Conservation (phyloP, 2,888 invertebrate species). For the Blastobasis adustella region DNA sequence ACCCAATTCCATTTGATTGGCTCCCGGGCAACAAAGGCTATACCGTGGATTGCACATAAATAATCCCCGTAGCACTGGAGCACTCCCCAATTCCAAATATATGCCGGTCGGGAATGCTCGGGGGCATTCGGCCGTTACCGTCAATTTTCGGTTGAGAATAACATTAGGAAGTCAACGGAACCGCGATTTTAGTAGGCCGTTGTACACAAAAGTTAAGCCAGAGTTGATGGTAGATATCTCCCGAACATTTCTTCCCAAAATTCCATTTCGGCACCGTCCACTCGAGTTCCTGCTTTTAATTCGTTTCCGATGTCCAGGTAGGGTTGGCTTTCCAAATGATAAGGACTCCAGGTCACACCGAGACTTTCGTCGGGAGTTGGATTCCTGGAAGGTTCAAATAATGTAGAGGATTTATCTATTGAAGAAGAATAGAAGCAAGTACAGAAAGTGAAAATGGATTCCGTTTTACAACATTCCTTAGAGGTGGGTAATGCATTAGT, state of each 20-base stretch:
- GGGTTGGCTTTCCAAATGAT: slow-evolving; percentile 11
- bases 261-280: slow-evolving; percentile 31
- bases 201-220: background rate
- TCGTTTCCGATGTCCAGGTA: slow-evolving; percentile 22
- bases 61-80: slow-evolving; percentile 7
- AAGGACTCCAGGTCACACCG: slow-evolving; percentile 18
- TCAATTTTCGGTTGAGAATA: no score
- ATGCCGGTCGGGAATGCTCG: background rate
- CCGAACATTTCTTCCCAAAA: slow-evolving; percentile 36
- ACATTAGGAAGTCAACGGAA: no score
- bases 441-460: no score
- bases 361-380: slow-evolving; percentile 19
- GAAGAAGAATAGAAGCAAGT: no score
- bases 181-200: no score
- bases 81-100: slow-evolving; percentile 15
- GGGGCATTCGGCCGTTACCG: background rate
- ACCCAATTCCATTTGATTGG: slow-evolving; percentile 2
- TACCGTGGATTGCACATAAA: slow-evolving; percentile 10
- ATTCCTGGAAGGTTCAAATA: slow-evolving; percentile 16
- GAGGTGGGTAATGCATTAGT: no score
- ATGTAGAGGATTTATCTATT: no score
- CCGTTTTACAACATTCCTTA: no score
- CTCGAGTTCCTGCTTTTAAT: slow-evolving; percentile 17
- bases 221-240: slow-evolving; percentile 23
- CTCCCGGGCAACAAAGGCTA: background rate